These are phyloP conservation scores for Mus spretus DNA, from an alignment of 2,797 vertebrate genomes.

Conservation along the genomic window DNA sequence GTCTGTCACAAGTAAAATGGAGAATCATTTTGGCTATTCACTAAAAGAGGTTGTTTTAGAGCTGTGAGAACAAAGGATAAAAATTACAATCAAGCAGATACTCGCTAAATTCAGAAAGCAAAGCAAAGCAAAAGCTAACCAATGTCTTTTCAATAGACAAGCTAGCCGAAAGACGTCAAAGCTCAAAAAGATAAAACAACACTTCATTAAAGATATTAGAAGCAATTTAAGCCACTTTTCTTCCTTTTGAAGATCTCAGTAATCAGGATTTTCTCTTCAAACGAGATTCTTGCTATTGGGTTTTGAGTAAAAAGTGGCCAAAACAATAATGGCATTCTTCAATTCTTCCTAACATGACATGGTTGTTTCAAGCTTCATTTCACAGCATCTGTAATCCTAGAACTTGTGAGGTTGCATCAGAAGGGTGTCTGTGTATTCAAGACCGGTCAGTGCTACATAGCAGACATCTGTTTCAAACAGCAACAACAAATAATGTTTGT, in stretches of 20 bases:
- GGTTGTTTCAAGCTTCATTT: not conserved
- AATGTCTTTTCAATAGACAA: not conserved
- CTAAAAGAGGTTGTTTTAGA: not conserved
- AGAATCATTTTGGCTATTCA: not conserved
- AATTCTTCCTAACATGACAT: not conserved
- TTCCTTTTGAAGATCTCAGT: not conserved
- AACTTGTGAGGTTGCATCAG: not conserved
- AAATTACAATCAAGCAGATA: not conserved
- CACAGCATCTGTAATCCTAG: not conserved
- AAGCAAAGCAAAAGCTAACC: not conserved
- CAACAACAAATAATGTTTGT: no score
- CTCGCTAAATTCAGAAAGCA: not conserved
- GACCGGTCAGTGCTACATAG: not conserved
- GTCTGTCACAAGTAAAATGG: not conserved
- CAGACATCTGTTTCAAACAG: not conserved
- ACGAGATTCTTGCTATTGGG: not conserved
- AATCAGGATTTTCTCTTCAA: not conserved
- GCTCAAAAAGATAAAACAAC: not conserved
- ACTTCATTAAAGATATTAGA: not conserved
- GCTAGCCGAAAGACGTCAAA: not conserved
- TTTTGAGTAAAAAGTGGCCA: not conserved
- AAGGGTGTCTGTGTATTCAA: not conserved
- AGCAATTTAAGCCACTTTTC: not conserved
- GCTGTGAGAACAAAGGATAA: not conserved
- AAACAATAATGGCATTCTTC: not conserved